Conservation (phyloP, 2,113 vertebrate species). For the Octodon degus region DNA sequence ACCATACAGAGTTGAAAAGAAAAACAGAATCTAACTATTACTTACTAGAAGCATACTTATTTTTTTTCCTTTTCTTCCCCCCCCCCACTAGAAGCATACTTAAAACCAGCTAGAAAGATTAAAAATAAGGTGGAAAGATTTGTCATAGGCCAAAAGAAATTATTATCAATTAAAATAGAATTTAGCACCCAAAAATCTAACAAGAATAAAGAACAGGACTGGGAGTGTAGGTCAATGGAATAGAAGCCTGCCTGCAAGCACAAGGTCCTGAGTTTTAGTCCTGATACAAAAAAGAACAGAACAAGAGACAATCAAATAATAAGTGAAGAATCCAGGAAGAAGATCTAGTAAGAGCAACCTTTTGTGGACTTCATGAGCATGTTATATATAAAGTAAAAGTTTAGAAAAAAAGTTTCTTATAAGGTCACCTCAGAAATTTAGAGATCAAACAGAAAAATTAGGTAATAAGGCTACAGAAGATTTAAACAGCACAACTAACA, state of each 20-base stretch:
- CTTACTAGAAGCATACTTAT: not conserved
- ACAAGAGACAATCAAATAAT: not conserved
- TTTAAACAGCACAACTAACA: conserved; percentile 33
- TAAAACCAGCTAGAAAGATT: not conserved
- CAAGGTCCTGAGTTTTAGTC: no score
- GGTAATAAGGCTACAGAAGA: not conserved
- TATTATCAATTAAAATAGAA: not conserved
- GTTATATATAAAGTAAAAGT: not conserved
- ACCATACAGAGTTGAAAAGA: conserved; percentile 10
- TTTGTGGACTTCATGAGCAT: not conserved
- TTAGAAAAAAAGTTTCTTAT: not conserved
- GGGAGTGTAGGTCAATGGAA: no score
- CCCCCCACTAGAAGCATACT: no score
- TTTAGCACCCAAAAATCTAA: not conserved
- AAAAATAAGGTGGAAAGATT: not conserved
- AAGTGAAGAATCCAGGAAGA: not conserved
- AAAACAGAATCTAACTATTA: not conserved
- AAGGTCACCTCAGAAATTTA: not conserved
- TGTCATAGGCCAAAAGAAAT: not conserved
- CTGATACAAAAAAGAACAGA: not conserved
- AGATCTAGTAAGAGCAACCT: not conserved
- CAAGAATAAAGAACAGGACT: not conserved
- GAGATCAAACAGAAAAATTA: conserved; percentile 40
- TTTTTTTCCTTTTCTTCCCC: no score
- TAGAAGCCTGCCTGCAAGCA: no score